Evolutionary conservation across 2,113 vertebrate species (phyloP).

Genomic region (Sarotherodon lohbergeri): DNA sequence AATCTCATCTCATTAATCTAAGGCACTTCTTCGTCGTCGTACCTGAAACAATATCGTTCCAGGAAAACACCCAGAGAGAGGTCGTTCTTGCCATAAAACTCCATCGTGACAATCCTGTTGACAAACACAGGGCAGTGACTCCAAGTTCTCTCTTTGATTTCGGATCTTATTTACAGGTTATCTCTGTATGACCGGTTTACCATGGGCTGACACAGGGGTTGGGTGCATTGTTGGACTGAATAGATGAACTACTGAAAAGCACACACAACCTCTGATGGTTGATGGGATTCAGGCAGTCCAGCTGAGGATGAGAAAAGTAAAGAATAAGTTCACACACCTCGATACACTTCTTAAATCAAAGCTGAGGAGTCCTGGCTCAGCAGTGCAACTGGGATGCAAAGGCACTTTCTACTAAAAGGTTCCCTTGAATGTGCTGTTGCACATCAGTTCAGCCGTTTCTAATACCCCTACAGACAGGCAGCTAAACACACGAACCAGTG

Average conservation of each 20-base stretch:
- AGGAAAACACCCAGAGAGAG: conserved; percentile 94
- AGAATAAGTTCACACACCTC: not conserved
- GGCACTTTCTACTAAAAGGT: not conserved
- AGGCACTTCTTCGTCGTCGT: not conserved
- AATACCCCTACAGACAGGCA: not conserved
- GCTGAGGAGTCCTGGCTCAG: not conserved
- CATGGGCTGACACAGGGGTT: conserved; percentile 97
- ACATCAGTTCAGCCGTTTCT: not conserved
- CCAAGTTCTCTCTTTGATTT: not conserved
- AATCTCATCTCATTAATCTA: not conserved
- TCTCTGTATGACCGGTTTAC: conserved; percentile 59
- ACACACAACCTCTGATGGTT: conserved; percentile 96
- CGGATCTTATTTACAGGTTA: no score
- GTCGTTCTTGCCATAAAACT: conserved; percentile 98
- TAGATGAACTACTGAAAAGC: conserved; percentile 95
- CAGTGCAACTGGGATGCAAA: not conserved
- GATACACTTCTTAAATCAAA: not conserved
- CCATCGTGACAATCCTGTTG: conserved; percentile 97
- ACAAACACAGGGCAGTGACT: not conserved
- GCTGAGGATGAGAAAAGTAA: conserved; percentile 64
- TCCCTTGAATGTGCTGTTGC: not conserved
- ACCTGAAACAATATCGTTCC: conserved; percentile 98
- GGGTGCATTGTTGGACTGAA: conserved; percentile 93
- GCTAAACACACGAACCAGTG: not conserved
- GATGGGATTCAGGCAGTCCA: conserved; percentile 89